These are phyloP conservation scores for Lepilemur ruficaudatus DNA, from an alignment of 2,797 vertebrate species.

Conservation along the genomic window DNA sequence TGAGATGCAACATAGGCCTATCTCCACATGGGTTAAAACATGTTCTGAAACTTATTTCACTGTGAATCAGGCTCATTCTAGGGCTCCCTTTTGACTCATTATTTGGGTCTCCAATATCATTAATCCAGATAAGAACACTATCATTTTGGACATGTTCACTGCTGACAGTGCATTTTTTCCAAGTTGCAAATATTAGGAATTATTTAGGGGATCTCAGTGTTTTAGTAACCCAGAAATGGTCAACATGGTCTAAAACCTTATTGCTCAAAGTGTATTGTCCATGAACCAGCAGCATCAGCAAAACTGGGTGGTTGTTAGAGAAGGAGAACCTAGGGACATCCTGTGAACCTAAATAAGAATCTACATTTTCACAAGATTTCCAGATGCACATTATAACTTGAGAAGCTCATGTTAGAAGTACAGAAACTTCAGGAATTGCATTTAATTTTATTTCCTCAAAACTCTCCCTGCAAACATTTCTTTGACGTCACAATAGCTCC, in stretches of 20 bases:
- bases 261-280: not conserved
- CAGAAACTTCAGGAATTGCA: not conserved
- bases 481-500: not conserved
- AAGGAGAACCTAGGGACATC: not conserved
- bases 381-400: not conserved
- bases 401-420: not conserved
- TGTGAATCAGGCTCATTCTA: not conserved
- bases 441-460: not conserved
- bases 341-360: not conserved
- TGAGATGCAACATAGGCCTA: not conserved
- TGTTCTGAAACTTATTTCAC: not conserved
- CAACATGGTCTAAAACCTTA: not conserved
- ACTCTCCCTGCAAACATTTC: not conserved
- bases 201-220: not conserved
- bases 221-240: not conserved
- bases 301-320: not conserved
- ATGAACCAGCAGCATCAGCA: not conserved
- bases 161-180: not conserved
- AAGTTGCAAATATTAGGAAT: not conserved
- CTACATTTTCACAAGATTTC: not conserved
- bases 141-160: not conserved
- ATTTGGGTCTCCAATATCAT: not conserved
- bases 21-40: constrained; percentile 9
- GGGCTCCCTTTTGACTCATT: not conserved
- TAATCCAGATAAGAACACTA: not conserved